Conservation (phyloP, 2,888 invertebrate species). For the Crioceris asparagi region DNA sequence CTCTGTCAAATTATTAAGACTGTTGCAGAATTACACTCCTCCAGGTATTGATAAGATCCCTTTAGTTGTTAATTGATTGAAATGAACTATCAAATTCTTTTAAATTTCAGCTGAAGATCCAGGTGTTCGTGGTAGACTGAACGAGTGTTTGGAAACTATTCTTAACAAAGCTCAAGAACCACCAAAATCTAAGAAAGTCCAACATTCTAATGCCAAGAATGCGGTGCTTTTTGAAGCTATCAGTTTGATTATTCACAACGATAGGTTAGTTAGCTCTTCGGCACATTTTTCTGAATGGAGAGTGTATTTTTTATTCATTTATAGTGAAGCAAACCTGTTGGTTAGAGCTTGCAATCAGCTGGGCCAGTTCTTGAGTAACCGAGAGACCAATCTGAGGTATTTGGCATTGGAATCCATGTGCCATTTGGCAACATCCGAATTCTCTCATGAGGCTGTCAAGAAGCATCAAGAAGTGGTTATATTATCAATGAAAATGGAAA, state of each 20-base stretch:
- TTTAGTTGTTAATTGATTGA: neutral
- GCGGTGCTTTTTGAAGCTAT: constrained; percentile 99
- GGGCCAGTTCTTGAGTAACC: constrained; percentile 93
- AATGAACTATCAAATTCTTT: constrained; percentile 1
- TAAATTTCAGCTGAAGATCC: constrained; percentile 68
- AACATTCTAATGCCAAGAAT: constrained; percentile 99
- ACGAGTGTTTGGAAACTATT: constrained; percentile 97
- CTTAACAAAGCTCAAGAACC: constrained; percentile 98
- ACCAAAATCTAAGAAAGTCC: constrained; percentile 99
- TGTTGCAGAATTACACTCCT: constrained; percentile 97
- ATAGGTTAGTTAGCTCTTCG: constrained; percentile 43
- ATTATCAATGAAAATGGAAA: constrained; percentile 97
- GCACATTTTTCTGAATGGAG: constrained; percentile 2
- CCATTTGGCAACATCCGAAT: constrained; percentile 96
- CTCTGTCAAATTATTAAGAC: constrained; percentile 89
- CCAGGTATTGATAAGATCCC: constrained; percentile 50
- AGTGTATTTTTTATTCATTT: constrained; percentile 6
- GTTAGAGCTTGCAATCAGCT: constrained; percentile 98
- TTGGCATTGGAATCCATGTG: constrained; percentile 99
- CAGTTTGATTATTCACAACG: constrained; percentile 98
- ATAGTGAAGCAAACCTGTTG: constrained; percentile 85
- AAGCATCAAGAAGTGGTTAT: constrained; percentile 99
- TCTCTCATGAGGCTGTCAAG: constrained; percentile 98
- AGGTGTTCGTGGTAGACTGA: constrained; percentile 87
- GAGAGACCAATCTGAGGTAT: constrained; percentile 96